phyloP scores from a whole-genome alignment of 2,888 invertebrate species.

The Monopis laevigella region DNA sequence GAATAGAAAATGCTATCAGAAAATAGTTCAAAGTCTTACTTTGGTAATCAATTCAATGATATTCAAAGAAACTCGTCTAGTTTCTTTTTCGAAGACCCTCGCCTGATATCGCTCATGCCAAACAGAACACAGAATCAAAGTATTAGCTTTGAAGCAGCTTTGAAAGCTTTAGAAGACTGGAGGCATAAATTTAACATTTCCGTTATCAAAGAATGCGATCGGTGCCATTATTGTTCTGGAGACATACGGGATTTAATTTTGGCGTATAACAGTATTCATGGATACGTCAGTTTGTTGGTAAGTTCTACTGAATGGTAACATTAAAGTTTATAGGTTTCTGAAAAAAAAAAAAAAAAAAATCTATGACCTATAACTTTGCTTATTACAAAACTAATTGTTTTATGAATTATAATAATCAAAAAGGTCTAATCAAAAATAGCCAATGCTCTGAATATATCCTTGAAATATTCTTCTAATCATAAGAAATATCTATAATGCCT shows the following conservation, averaged over 20 bases:
- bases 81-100: slow-evolving; percentile 39
- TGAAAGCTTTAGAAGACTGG: slow-evolving; percentile 43
- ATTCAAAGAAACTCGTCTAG: slow-evolving; percentile 29
- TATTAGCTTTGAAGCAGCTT: slow-evolving; percentile 39
- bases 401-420: no score
- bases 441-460: no score
- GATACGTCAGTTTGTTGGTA: slow-evolving; percentile 84
- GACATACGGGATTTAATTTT: slow-evolving; percentile 67
- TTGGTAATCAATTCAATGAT: background rate
- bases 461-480: no score
- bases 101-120: slow-evolving; percentile 40
- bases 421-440: no score
- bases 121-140: slow-evolving; percentile 36
- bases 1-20: slow-evolving; percentile 6
- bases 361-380: no score
- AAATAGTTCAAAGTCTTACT: slow-evolving; percentile 7
- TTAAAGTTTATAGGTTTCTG: no score
- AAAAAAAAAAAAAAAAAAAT: no score
- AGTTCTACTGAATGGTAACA: no score
- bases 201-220: slow-evolving; percentile 44
- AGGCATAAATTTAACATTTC: slow-evolving; percentile 47
- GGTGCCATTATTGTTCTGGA: slow-evolving; percentile 66
- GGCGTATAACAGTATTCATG: slow-evolving; percentile 78
- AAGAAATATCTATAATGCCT: no score
- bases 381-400: no score